Conservation (phyloP, 2,113 vertebrate genomes). For the Callionymus lyra region DNA sequence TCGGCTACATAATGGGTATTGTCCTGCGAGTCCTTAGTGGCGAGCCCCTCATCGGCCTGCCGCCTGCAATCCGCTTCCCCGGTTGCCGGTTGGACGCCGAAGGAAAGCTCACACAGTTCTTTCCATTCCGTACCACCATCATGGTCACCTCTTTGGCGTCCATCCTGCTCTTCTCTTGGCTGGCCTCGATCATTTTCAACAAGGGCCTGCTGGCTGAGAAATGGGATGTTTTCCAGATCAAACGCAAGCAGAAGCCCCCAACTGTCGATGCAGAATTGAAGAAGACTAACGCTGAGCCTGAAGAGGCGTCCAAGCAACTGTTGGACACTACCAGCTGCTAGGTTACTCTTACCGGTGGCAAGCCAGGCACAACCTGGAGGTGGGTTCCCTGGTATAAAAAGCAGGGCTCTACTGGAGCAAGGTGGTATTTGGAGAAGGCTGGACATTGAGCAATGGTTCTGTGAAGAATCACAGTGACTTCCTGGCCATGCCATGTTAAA, state of each 20-base stretch:
- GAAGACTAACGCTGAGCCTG: background rate
- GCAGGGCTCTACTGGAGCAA: conserved; percentile 1
- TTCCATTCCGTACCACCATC: conserved; percentile 70
- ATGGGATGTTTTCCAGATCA: conserved; percentile 66
- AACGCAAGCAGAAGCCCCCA: conserved; percentile 14
- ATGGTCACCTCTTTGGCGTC: conserved; percentile 55
- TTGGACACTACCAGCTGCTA: conserved; percentile 46
- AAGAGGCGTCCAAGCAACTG: conserved; percentile 21
- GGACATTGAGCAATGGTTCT: conserved; percentile 2
- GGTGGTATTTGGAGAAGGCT: conserved; percentile 21
- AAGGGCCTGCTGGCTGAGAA: conserved; percentile 55
- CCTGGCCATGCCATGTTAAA: conserved; percentile 1
- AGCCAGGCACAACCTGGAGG: conserved; percentile 10
- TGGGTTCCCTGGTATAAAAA: conserved; percentile 3
- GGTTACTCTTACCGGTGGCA: conserved; percentile 9
- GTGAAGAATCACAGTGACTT: conserved; percentile 4
- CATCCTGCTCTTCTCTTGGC: conserved; percentile 52
- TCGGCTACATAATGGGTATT: conserved; percentile 60
- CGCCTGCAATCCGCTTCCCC: conserved; percentile 59
- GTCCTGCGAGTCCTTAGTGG: conserved; percentile 67
- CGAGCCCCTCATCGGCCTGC: conserved; percentile 67
- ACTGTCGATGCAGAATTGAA: background rate
- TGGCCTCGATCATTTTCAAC: conserved; percentile 57
- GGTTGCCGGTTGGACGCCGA: conserved; percentile 49
- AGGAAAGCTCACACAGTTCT: conserved; percentile 54